Base-by-base conservation (phyloP, 2,888 invertebrate species). In the Xylota sylvarum region DNA sequence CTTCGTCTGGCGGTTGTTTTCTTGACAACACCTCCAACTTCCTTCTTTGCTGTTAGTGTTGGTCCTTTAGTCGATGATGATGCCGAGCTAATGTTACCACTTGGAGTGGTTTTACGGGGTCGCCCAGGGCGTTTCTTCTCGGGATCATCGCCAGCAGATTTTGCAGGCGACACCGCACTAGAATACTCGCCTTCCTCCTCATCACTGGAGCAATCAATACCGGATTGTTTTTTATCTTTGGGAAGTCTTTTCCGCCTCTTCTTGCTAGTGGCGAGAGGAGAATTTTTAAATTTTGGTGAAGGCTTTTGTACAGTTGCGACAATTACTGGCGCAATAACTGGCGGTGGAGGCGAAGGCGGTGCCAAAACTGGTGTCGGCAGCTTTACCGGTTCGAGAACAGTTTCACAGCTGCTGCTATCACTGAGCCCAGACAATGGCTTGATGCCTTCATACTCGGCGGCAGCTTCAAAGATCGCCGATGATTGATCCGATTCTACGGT, bases 81-180 rank as follows among this genome's bases (percentile, higher is more conserved):
- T 50, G 89, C 90, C 52, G 90, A 90, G 52, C 90, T 90, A 5
- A 90, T 80, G 74, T 90, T 90, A 19, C 90, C 90, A 81, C 89
- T 90, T 6, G 89, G 88, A 83, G 92, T 91, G 14, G 89, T 90
- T 88, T 93, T 94, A n/a, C 93, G 90, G 17, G 93, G 93, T 67
- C 93, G 91, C 35, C 93, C 93, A 27, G 93, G 93, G 27, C 92
- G 92, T 88, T 93, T 91, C 72, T 92, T 92, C 4, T 89, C 88
- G 14, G 89, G 87, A 5, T 88, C 87, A 12, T 88, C 84, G 0
- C 89, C 56, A 5, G 88, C 88, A 2, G 88, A 56, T 9, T 88
- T 82, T 1, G 88, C 65, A 2, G 89, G 80, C 0, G 78, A 82
- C 5, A 60, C 74, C 10, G 81, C 82, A 32, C 88, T 83, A 14